Evolutionary conservation across 2,797 vertebrate genomes (phyloP).

Genomic region (Avahi laniger): DNA sequence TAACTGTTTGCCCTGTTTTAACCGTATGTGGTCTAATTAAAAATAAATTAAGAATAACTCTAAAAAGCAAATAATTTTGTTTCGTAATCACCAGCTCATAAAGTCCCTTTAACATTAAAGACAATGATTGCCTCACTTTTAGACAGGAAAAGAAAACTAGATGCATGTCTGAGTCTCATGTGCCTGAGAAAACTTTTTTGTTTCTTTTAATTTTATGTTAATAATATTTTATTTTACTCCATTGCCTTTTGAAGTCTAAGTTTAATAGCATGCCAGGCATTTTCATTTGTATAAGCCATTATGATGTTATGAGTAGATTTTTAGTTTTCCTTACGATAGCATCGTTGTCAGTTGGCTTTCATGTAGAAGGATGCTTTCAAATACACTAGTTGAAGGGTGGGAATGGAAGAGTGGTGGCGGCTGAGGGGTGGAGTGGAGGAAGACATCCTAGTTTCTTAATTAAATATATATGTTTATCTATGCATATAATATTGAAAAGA

Average conservation of each 20-base stretch:
- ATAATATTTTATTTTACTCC: constrained; percentile 79
- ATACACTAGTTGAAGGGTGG: not conserved
- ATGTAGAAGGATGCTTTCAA: constrained; percentile 27
- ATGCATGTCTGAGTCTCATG: constrained; percentile 86
- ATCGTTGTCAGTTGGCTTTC: constrained; percentile 77
- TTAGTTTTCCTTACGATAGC: constrained; percentile 75
- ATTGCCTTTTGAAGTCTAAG: constrained; percentile 83
- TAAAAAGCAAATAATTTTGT: constrained; percentile 87
- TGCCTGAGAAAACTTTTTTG: constrained; percentile 85
- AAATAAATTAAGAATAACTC: constrained; percentile 81
- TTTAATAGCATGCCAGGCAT: constrained; percentile 84
- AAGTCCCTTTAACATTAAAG: constrained; percentile 89
- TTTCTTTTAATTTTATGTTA: constrained; percentile 79
- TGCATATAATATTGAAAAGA: constrained; percentile 7
- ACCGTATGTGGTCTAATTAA: constrained; percentile 79
- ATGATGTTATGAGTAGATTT: constrained; percentile 81
- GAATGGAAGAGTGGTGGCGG: not conserved
- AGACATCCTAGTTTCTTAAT: not conserved
- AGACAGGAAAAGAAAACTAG: constrained; percentile 70
- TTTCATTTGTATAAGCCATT: constrained; percentile 82
- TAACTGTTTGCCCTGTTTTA: constrained; percentile 75
- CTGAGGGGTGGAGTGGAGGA: not conserved
- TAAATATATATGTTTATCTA: not conserved
- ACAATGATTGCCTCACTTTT: constrained; percentile 81
- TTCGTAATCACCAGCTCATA: constrained; percentile 82